Evolutionary conservation across 2,797 vertebrate genomes (phyloP), one percentile per base, ranked within the genome.

Genomic region (Kryptopterus vitreolus): DNA sequence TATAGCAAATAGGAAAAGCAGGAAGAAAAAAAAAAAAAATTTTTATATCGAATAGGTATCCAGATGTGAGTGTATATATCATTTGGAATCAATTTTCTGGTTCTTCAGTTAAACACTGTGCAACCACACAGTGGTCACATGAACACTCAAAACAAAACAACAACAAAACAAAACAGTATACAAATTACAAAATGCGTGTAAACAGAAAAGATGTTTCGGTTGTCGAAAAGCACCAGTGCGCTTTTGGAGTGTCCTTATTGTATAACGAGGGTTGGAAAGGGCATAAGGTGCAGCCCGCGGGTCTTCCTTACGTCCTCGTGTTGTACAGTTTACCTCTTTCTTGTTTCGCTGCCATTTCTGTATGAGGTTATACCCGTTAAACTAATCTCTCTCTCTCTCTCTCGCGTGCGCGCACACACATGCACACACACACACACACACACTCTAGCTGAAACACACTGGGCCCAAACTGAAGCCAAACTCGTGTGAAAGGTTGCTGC

Each of bases 391-490:
- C 4, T 71, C 29, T n/a, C 6, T 50, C 38, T 38, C 38, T 38
- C 38, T 38, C 38, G n/a, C n/a, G n/a, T n/a, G n/a, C 35, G 7
- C 35, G 7, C 35, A 38, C 35, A 38, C 35, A 38, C 35, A 38
- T 7, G 35, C 35, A 38, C 35, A 38, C 38, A 43, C 38, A 43
- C 8, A 43, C 38, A 43, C 38, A 43, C 38, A 9, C 35, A 1
- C 38, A 33, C 80, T 87, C 91, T 95, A 97, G 90, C 95, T 95
- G 91, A 96, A 97, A 87, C 96, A 96, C 75, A 95, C 94, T 0
- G 95, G 94, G 53, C 95, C 95, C 0, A 96, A 72, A 26, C 90
- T 93, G 91, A 97, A 92, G 70, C 95, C 91, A 26, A 96, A 96
- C 29, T 89, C 91, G 78, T 94, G 92, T 0, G 90, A 88, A 80